phyloP scores from a whole-genome alignment of 2,113 vertebrate species.

The Daphoenositta chrysoptera region DNA sequence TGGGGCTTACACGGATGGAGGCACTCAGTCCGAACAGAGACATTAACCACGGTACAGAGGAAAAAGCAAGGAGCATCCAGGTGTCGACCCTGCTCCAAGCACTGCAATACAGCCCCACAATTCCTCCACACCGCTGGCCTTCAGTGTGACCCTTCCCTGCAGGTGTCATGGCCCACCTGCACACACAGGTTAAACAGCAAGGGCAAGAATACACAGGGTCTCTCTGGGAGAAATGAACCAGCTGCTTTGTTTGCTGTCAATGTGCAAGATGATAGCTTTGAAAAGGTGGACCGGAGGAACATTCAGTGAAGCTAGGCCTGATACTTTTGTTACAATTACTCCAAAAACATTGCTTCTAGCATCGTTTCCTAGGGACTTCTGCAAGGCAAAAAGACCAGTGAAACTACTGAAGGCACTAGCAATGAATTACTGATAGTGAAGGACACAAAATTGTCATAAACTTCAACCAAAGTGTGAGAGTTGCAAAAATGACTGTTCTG shows the following conservation, averaged over 20 bases:
- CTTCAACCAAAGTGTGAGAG: not conserved
- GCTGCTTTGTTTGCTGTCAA: not conserved
- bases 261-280: fast-evolving
- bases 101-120: fast-evolving
- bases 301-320: not conserved
- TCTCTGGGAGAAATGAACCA: not conserved
- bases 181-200: not conserved
- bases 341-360: not conserved
- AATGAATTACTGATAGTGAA: not conserved
- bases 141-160: fast-evolving
- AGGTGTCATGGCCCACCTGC: fast-evolving
- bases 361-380: not conserved
- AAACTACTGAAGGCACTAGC: not conserved
- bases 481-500: not conserved
- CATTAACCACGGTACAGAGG: fast-evolving
- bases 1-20: fast-evolving
- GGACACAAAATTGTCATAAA: not conserved
- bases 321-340: not conserved
- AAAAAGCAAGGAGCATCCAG: not conserved
- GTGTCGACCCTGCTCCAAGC: not conserved
- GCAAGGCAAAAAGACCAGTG: not conserved
- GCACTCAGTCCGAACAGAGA: not conserved
- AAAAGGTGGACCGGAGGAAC: not conserved
- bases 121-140: fast-evolving
- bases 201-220: not conserved